Evolutionary conservation across 2,888 invertebrate genomes (phyloP), one percentile per base, ranked within the genome.

Genomic region (Leptopilina myrica): DNA sequence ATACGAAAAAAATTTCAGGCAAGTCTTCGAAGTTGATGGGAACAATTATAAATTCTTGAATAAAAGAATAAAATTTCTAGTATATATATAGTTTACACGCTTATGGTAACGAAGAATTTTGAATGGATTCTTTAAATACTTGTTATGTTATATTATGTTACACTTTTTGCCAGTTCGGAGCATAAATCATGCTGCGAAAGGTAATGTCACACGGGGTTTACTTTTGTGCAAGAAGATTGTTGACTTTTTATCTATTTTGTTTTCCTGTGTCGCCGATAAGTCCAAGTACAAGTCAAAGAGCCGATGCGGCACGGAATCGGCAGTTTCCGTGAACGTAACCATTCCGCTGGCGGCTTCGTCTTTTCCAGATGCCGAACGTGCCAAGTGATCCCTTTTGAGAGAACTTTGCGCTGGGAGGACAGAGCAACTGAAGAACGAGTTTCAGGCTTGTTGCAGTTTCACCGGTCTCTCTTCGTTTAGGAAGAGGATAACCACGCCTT

Each of bases 291-390:
- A 73, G 73, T 73, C 53, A 53, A 14, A 33, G 12, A 53, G n/a
- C 33, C 53, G 53, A 73, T 53, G 69, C 20, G 14, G 53, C 53
- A 53, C 26, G 33, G 20, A 26, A 64, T 78, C 64, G 78, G 79
- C 82, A 85, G 84, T 87, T 87, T 88, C 86, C 86, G 84, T 87
- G 88, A 87, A 87, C 86, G 86, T 84, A 76, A 64, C 64, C 78
- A 56, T 62, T 69, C 59, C 64, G 67, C 64, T 80, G 84, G 87
- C 89, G 89, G 89, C 87, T 79, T 86, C 88, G 87, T 89, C 89
- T 89, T 89, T 89, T 76, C 56, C 84, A 86, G 88, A 88, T 89
- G 88, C 88, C 88, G 84, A 78, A 87, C 88, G 87, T 88, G 87
- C 88, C 88, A 84, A 79, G 40, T 89, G 88, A 86, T 84, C 84